Evolutionary conservation across 2,888 invertebrate species (phyloP), one percentile per base, ranked within the genome.

Genomic region (Theretra japonica): DNA sequence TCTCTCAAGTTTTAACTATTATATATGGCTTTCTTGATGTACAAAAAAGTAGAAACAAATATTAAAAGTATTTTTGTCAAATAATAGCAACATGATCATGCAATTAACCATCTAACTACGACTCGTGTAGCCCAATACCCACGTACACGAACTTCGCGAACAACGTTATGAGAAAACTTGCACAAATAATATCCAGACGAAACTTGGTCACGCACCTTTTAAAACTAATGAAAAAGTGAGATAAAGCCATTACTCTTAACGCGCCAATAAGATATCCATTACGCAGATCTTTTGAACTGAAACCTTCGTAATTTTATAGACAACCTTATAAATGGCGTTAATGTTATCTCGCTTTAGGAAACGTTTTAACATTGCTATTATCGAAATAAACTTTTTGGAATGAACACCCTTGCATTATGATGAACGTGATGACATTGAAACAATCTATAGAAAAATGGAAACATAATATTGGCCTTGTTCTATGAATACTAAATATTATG

Each of bases 131-230:
- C 30, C 30, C 33, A 60, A 33, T 30, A 33, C n/a, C 8, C 62
- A 19, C 11, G 21, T 17, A 25, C 17, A 65, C 19, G 5, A 48
- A 65, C 41, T 65, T 23, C 2, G 48, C 21, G 17, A 65, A 60
- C 60, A 60, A 33, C 41, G 11, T 62, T 65, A 59, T 59, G 62
- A 65, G 41, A 48, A 65, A 65, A 65, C 48, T 65, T 65, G 11
- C 41, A 23, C 65, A 48, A 48, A 48, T 65, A 65, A 65, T 48
- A 41, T 33, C 60, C 25, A 60, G 53, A 4, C 62, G 21, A 23
- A 65, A 65, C 21, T 30, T 30, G n/a, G 30, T 62, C 62, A 48
- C 15, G 23, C 21, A 62, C 33, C 33, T 25, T 48, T 65, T 65
- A 41, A 41, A 41, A 48, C 21, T 48, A 41, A 65, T 65, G 48